These are phyloP conservation scores for Psephotus haematonotus DNA, from an alignment of 2,113 vertebrate species.

Conservation along the genomic window DNA sequence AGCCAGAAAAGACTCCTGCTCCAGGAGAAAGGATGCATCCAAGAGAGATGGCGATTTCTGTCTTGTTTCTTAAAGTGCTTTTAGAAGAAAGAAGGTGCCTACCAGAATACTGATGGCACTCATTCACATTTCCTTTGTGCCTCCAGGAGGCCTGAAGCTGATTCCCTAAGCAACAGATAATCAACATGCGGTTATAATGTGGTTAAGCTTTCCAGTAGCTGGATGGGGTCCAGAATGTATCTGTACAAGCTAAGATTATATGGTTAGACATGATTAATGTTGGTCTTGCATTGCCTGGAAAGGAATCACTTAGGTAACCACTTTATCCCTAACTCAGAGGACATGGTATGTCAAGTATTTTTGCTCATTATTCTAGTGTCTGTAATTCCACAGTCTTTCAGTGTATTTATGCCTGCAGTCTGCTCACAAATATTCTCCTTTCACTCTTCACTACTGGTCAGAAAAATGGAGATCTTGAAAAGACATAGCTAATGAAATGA, in stretches of 20 bases:
- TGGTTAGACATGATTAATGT: background rate
- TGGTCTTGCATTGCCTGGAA: background rate
- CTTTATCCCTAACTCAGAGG: background rate
- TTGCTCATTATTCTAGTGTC: background rate
- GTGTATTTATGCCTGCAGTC: background rate
- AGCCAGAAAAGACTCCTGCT: background rate
- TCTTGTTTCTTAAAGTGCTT: background rate
- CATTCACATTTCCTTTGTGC: background rate
- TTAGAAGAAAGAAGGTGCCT: background rate
- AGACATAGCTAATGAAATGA: background rate
- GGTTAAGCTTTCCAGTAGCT: constrained; percentile 6
- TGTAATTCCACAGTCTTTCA: background rate
- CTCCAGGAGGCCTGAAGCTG: background rate
- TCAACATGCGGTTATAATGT: background rate
- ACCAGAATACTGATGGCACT: background rate
- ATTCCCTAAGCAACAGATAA: background rate
- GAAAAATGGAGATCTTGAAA: background rate
- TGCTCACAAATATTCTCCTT: background rate
- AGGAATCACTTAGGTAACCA: background rate
- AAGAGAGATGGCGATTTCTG: background rate
- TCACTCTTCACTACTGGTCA: background rate
- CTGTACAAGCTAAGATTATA: background rate
- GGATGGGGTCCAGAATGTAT: background rate
- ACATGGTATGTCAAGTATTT: background rate
- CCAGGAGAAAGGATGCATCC: background rate